Evolutionary conservation across 2,797 vertebrate species (phyloP).

Genomic region (Pygocentrus nattereri): DNA sequence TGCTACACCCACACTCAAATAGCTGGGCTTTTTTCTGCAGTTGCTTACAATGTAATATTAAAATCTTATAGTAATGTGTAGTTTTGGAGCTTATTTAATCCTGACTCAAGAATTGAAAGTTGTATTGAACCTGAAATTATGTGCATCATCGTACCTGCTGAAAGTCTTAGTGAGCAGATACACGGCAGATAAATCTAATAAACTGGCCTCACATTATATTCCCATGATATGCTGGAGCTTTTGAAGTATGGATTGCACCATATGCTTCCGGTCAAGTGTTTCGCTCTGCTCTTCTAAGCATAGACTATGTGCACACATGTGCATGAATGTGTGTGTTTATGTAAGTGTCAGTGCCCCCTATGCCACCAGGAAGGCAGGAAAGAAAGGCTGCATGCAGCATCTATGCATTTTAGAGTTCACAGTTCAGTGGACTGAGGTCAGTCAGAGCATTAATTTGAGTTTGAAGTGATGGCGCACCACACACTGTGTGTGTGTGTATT

Average conservation of each 20-base stretch:
- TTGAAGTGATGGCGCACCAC: conserved; percentile 15
- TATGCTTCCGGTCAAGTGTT: neutral
- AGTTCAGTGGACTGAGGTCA: conserved; percentile 53
- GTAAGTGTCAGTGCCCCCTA: conserved; percentile 36
- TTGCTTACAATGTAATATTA: too few species aligned
- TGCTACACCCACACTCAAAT: too few species aligned
- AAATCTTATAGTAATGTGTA: too few species aligned
- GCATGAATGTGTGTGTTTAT: conserved; percentile 29
- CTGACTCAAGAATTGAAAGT: too few species aligned
- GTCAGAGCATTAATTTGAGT: conserved; percentile 43
- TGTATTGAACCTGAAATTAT: too few species aligned
- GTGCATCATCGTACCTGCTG: too few species aligned
- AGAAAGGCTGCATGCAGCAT: conserved; percentile 15
- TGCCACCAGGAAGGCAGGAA: conserved; percentile 17
- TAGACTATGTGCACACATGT: neutral
- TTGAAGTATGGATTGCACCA: neutral
- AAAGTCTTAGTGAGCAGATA: neutral
- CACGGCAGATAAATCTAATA: neutral
- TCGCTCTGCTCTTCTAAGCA: neutral
- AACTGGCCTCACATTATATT: neutral
- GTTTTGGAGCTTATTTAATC: too few species aligned
- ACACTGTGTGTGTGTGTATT: conserved; percentile 39
- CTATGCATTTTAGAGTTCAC: conserved; percentile 50
- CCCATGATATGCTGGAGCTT: too few species aligned
- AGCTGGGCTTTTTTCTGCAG: too few species aligned